A percentile compares a stretch with the other conserved stretches of the same genome.
These are phyloP conservation scores for Drosophila longiperda DNA, from an alignment of 2,888 invertebrate species.

Conservation along the genomic window DNA sequence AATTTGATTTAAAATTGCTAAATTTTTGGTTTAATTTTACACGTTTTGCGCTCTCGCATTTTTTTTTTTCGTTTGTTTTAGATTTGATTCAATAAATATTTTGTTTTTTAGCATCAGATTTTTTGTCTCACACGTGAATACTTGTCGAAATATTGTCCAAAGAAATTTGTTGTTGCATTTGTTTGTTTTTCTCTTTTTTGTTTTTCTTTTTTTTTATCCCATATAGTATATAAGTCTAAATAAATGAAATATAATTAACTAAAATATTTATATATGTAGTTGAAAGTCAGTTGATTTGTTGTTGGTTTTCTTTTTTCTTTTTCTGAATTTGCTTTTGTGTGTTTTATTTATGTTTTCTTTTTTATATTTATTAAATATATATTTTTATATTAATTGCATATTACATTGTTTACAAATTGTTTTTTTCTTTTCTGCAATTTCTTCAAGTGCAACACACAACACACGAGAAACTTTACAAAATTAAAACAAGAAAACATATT, in stretches of 20 bases:
- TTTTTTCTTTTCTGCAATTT: slow-evolving; percentile 42
- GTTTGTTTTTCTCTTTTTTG: slow-evolving; percentile 21
- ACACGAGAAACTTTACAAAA: slow-evolving; percentile 62
- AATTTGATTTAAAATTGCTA: slow-evolving; percentile 80
- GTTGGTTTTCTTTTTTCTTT: slow-evolving; percentile 13
- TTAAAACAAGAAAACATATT: slow-evolving; percentile 42
- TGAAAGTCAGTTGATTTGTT: slow-evolving; percentile 48
- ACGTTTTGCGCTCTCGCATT: slow-evolving; percentile 65
- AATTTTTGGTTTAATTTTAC: slow-evolving; percentile 80
- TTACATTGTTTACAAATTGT: slow-evolving; percentile 63
- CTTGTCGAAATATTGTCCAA: slow-evolving; percentile 81
- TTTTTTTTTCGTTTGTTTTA: slow-evolving; percentile 28
- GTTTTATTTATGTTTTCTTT: slow-evolving; percentile 19
- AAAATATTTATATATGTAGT: slow-evolving; percentile 36
- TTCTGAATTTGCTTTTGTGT: slow-evolving; percentile 32
- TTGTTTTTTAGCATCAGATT: slow-evolving; percentile 43
- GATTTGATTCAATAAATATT: slow-evolving; percentile 53
- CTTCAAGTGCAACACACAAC: slow-evolving; percentile 54
- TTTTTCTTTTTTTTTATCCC: slow-evolving; percentile 19
- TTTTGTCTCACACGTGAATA: slow-evolving; percentile 70
- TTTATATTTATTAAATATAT: slow-evolving; percentile 35
- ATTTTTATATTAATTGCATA: slow-evolving; percentile 49
- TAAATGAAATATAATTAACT: slow-evolving; percentile 45
- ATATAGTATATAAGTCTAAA: slow-evolving; percentile 40
- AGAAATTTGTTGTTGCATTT: slow-evolving; percentile 70